Percentiles rank a stretch among this genome's conserved stretches.
Conservation (phyloP, 2,113 vertebrate genomes). For the Lophius piscatorius region DNA sequence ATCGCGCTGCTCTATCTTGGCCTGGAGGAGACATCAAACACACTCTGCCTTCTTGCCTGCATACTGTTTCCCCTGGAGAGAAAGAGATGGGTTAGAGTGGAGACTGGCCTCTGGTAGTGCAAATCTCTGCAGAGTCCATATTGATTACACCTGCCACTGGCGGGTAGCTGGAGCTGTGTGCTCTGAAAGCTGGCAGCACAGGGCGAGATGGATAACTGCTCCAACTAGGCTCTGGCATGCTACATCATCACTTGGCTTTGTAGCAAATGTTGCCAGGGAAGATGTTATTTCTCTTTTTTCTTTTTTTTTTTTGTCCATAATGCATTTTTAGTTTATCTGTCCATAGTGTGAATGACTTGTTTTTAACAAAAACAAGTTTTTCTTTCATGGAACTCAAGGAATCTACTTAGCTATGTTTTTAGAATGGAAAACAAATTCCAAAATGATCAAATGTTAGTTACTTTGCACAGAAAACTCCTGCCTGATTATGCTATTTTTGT, state of each 20-base stretch:
- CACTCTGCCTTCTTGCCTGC: slow-evolving; percentile 61
- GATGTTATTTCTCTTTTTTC: slow-evolving; percentile 3
- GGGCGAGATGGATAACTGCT: slow-evolving; percentile 74
- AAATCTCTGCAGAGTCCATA: slow-evolving; percentile 77
- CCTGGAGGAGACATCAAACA: slow-evolving; percentile 71
- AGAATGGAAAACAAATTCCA: background rate
- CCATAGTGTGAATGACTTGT: background rate
- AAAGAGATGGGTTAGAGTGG: slow-evolving; percentile 70
- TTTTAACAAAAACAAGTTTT: background rate
- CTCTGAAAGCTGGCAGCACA: slow-evolving; percentile 73
- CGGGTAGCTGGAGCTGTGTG: slow-evolving; percentile 69
- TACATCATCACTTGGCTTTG: slow-evolving; percentile 66
- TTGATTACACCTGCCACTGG: slow-evolving; percentile 79
- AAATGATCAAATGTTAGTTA: background rate
- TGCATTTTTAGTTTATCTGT: slow-evolving; percentile 28
- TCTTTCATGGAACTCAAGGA: slow-evolving; percentile 1
- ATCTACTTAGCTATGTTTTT: no score
- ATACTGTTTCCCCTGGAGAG: slow-evolving; percentile 72
- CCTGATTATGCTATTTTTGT: no score
- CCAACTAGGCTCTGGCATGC: slow-evolving; percentile 48
- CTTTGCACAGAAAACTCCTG: no score
- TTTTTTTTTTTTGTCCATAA: slow-evolving; percentile 26
- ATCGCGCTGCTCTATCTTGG: slow-evolving; percentile 59
- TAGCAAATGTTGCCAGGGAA: slow-evolving; percentile 53
- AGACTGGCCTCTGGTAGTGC: slow-evolving; percentile 75